Base-by-base conservation (phyloP, 2,797 vertebrate species). In the Brachyalestes nurse region DNA sequence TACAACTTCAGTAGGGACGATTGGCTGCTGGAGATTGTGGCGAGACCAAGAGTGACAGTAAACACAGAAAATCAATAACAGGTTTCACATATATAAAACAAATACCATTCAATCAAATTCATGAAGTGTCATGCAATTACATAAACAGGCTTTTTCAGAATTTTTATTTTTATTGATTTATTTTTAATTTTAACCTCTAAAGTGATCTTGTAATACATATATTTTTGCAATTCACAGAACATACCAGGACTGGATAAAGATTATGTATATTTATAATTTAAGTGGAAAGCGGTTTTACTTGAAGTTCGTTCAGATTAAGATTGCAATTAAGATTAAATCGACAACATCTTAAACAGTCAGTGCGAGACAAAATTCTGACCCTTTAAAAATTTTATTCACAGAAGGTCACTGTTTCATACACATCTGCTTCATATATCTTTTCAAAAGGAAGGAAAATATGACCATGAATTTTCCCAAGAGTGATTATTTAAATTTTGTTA, bases 1-100 rank as follows among this genome's bases (percentile, higher is more conserved):
- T 58, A 72, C 72, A 79, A 42, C 69, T 81, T 80, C 57, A 78
- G 61, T 71, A 61, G 47, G 82, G 69, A 75, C 34, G 23, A 71
- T 57, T 16, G 69, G 34, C 38, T 81, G 58, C 53, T 72, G 42
- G n/a, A 65, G 69, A 53, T 16, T 23, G 13, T 42, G 71, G 23
- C 58, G n/a, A 65, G 69, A 53, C 28, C 65, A 67, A 67, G 49
- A 64, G 17, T 72, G 23, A 55, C 14, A 57, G 12, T 67, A n/a
- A 67, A 45, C 19, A 23, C 12, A 4, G 4, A 69, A 69, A 69
- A 69, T 69, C 40, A 69, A 69, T 5, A 21, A 23, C 5, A 69
- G 8, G 14, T 23, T 69, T 47, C 5, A 45, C 4, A 47, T n/a
- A 47, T 69, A 61, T 13, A 61, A 28, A 16, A 62, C 12, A 34